Base-by-base conservation (phyloP, 2,888 invertebrate genomes). In the Zygaena filipendulae region DNA sequence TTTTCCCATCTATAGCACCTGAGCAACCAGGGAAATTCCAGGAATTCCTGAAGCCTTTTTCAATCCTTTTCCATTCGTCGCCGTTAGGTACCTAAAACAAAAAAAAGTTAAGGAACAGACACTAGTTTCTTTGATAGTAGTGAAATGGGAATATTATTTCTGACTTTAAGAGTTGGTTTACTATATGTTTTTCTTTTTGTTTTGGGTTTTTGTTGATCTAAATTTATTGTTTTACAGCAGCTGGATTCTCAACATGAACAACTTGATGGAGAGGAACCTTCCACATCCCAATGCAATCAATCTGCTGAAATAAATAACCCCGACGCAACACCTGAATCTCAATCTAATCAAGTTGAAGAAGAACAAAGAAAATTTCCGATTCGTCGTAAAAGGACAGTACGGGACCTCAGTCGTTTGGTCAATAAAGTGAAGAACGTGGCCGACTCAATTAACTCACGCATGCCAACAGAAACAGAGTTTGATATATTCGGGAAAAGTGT, bases 401-500 rank as follows among this genome's bases (percentile, higher is more conserved):
- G 32, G 27, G 33, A 33, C 25, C 32, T 37, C 21, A 30, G 29
- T 32, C 29, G 25, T 29, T 32, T 38, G 30, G 36, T 42, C n/a
- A 37, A 34, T 27, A 39, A 37, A 34, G 33, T 36, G 21, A 20
- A 29, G 23, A 23, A 27, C 21, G 21, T 19, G 24, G 24, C 21
- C 18, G 13, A 23, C 14, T 21, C 6, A 19, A 29, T 19, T 25
- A 21, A 12, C 13, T 10, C 10, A 12, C 23, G 8, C 10, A 8
- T 23, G 11, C 3, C 28, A 23, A 33, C 33, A 33, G 34, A 39
- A 23, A 33, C 30, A 23, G 40, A 40, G 32, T 40, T 40, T 28
- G 40, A 35, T 21, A 36, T 36, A 27, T 40, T 38, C 27, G 38
- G 41, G 25, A 37, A 29, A 31, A 37, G 33, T 38, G 33, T 35